phyloP scores from a whole-genome alignment of 2,888 invertebrate genomes.

The Plemyria rubiginata region DNA sequence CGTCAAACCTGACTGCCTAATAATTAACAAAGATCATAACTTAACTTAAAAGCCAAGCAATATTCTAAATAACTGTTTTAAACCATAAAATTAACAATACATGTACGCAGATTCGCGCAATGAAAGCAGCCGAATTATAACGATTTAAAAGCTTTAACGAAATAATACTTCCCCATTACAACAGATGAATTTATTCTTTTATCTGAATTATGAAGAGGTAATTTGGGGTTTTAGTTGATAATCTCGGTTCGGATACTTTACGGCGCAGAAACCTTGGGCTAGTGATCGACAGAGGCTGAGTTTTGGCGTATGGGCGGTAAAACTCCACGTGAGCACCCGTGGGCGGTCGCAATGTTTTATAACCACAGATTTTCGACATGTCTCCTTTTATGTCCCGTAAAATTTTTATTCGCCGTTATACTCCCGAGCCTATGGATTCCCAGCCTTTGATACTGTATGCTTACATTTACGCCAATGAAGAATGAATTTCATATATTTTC shows the following conservation, averaged over 20 bases:
- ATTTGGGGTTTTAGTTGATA: slow-evolving; percentile 46
- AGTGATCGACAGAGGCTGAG: slow-evolving; percentile 29
- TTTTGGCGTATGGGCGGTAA: slow-evolving; percentile 22
- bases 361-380: slow-evolving; percentile 69
- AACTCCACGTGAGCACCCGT: slow-evolving; percentile 48
- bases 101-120: slow-evolving; percentile 26
- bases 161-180: slow-evolving; percentile 35
- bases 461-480: slow-evolving; percentile 27
- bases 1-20: slow-evolving; percentile 17
- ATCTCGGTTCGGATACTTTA: slow-evolving; percentile 37
- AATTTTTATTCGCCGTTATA: slow-evolving; percentile 67
- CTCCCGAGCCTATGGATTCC: slow-evolving; percentile 49
- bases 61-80: slow-evolving; percentile 29
- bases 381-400: slow-evolving; percentile 71
- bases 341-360: slow-evolving; percentile 60
- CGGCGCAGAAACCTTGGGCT: slow-evolving; percentile 31
- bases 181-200: slow-evolving; percentile 41
- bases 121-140: slow-evolving; percentile 36
- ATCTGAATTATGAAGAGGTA: slow-evolving; percentile 36
- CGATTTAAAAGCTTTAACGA: slow-evolving; percentile 36
- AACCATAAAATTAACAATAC: slow-evolving; percentile 29
- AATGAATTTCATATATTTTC: slow-evolving; percentile 12
- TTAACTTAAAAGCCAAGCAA: slow-evolving; percentile 19
- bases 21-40: slow-evolving; percentile 25
- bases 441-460: slow-evolving; percentile 53